Evolutionary conservation across 2,113 vertebrate genomes (phyloP).

Genomic region (Chaetodon auriga): DNA sequence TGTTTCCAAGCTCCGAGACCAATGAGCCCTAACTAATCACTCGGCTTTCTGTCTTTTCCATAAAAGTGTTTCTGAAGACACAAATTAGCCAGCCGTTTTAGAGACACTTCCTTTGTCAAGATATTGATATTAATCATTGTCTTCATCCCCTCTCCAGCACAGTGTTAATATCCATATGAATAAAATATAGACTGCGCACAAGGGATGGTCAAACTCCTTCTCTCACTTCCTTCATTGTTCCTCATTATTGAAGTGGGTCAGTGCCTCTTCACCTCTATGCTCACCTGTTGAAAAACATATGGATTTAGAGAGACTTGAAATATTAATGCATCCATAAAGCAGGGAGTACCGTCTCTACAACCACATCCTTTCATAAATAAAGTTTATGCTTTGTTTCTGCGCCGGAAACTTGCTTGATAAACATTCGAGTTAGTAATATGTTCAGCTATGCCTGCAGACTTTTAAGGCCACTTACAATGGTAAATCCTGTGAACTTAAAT

Average conservation of each 20-base stretch:
- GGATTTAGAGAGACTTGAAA: conserved; percentile 53
- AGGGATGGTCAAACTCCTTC: conserved; percentile 33
- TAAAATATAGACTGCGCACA: conserved; percentile 71
- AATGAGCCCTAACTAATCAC: conserved; percentile 73
- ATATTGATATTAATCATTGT: conserved; percentile 71
- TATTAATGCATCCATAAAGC: conserved; percentile 65
- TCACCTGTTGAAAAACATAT: conserved; percentile 65
- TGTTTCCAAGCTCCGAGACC: conserved; percentile 62
- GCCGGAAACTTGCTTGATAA: conserved; percentile 2
- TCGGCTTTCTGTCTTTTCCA: conserved; percentile 61
- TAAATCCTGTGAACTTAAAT: neutral
- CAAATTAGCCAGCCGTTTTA: conserved; percentile 64
- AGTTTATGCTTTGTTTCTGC: conserved; percentile 27
- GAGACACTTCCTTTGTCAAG: conserved; percentile 58
- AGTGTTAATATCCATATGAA: conserved; percentile 75
- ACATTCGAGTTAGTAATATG: conserved; percentile 5
- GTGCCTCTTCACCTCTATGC: conserved; percentile 64
- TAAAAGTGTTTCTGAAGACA: conserved; percentile 61
- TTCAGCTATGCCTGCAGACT: conserved; percentile 7
- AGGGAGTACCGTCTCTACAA: conserved; percentile 24
- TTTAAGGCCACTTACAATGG: conserved; percentile 8
- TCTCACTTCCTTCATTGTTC: conserved; percentile 49
- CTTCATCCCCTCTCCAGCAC: conserved; percentile 36
- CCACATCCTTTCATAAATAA: conserved; percentile 24
- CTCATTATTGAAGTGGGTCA: conserved; percentile 76